Conservation (phyloP, 2,888 invertebrate species). For the Ophraella communa region DNA sequence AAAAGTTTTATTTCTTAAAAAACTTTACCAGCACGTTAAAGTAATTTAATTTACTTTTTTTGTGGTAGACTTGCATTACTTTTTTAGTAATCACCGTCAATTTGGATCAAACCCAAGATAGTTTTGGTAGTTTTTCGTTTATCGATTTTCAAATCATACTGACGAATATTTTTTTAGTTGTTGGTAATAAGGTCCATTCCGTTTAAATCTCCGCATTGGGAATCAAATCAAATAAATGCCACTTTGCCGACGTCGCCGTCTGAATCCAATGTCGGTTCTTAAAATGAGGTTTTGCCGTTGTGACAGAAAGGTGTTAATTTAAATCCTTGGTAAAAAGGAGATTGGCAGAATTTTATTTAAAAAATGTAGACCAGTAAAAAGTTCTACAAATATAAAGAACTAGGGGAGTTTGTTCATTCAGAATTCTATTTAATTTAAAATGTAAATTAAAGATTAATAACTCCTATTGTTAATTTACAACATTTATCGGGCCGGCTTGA, state of each 20-base stretch:
- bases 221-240: constrained; percentile 24
- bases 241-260: constrained; percentile 9
- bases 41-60: too few species aligned
- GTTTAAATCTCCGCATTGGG: constrained; percentile 9
- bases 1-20: neutral
- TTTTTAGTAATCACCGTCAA: neutral
- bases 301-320: constrained; percentile 21
- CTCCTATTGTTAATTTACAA: too few species aligned
- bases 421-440: too few species aligned
- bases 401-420: too few species aligned
- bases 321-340: constrained; percentile 10
- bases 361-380: neutral
- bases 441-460: too few species aligned
- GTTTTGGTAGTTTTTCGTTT: neutral
- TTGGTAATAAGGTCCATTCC: constrained; percentile 16
- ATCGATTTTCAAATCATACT: neutral
- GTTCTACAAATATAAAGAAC: neutral
- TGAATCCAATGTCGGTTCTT: constrained; percentile 8
- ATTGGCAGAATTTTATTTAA: constrained; percentile 7
- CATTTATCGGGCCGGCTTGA: too few species aligned
- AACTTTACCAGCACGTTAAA: too few species aligned
- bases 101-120: neutral
- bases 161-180: constrained; percentile 10
- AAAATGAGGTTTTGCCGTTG: constrained; percentile 17
- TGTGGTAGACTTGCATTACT: too few species aligned